Conservation (phyloP, 2,113 vertebrate genomes). For the Gallinago undulata region DNA sequence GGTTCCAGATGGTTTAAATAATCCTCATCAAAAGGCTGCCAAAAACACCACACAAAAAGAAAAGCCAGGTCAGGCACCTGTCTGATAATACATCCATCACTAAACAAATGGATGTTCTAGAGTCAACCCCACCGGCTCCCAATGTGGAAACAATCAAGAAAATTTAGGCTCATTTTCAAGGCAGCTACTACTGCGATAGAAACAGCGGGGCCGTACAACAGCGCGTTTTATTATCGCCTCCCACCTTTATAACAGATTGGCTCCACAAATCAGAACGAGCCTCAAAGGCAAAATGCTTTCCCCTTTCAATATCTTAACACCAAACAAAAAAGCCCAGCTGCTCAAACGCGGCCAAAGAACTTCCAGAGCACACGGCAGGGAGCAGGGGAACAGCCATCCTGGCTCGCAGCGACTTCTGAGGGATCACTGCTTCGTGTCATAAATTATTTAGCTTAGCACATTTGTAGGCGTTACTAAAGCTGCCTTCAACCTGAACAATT, state of each 20-base stretch:
- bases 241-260: not conserved
- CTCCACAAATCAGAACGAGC: conserved; percentile 15
- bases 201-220: not conserved
- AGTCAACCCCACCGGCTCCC: not conserved
- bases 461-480: not conserved
- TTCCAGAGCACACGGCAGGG: not conserved
- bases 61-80: conserved; percentile 31
- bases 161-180: conserved; percentile 22
- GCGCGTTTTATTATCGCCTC: not conserved
- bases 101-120: conserved; percentile 35
- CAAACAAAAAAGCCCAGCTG: conserved; percentile 32
- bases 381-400: not conserved
- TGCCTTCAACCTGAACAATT: not conserved
- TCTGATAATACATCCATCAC: not conserved
- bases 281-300: conserved; percentile 1
- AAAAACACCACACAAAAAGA: conserved; percentile 18
- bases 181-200: conserved; percentile 1
- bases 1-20: conserved; percentile 98
- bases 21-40: conserved; percentile 97
- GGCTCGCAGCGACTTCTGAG: not conserved
- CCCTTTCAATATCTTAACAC: not conserved
- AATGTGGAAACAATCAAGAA: conserved; percentile 29
- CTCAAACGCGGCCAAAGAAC: not conserved
- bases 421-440: not conserved
- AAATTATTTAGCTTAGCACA: not conserved